Evolutionary conservation across 2,888 invertebrate genomes (phyloP), one percentile per base, ranked within the genome.

Genomic region (Megamerina dolium): DNA sequence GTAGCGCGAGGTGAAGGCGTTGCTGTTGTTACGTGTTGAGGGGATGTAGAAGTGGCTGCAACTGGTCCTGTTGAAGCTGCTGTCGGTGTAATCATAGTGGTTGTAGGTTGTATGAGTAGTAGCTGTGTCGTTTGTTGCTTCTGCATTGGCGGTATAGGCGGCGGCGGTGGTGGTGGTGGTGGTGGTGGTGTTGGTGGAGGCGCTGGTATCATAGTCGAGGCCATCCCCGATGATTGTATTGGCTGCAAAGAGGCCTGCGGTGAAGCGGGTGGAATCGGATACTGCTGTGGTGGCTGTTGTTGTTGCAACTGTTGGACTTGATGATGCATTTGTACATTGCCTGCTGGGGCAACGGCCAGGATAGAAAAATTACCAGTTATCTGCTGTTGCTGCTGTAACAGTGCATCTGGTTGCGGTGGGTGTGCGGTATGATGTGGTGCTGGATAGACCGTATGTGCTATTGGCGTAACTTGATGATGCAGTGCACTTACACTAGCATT

Each of bases 1-100:
- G 56, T 57, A 2, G 63, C 55, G 21, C 61, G 16, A 62, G 75
- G 10, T 58, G 54, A 48, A 50, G 39, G 73, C 65, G 30, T 63
- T 51, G 12, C 47, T 36, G 64, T 48, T 2, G 43, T 30, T 18
- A 17, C 16, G 37, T 51, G 51, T 42, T 53, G 53, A 23, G 51
- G 53, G n/a, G 52, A 48, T 33, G 42, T 43, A 5, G 45, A 44
- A 32, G 43, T 20, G 45, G 43, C 14, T 43, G 47, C 17, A 36
- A 39, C 23, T 39, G 39, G n/a, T 39, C 41, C 39, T 32, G 45
- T 35, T 45, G 48, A 14, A 18, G 37, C 35, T 20, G 43, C 44
- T n/a, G 27, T 26, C 16, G 48, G 33, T 4, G 31, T 39, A 18
- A 35, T 27, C 33, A 42, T 30, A 8, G 40, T 21, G 8, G 48